Conservation (phyloP, 2,113 vertebrate genomes). For the Corythornis cristatus region DNA sequence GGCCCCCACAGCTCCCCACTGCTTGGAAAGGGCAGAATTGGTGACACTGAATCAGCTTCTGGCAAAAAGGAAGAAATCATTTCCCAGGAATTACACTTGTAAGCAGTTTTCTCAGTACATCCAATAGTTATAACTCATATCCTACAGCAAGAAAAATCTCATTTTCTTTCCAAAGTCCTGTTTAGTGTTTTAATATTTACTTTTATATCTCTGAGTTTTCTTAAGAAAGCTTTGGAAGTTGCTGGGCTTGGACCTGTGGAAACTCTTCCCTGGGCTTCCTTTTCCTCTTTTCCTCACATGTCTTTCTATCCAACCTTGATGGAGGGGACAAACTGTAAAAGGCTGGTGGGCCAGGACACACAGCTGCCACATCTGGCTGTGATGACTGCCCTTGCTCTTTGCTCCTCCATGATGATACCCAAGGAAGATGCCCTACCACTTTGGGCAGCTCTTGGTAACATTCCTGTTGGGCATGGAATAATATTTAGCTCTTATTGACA, state of each 20-base stretch:
- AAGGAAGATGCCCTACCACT: neutral
- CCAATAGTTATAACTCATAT: neutral
- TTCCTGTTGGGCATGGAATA: neutral
- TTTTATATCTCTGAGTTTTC: neutral
- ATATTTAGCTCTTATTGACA: neutral
- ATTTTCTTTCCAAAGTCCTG: neutral
- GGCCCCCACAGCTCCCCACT: neutral
- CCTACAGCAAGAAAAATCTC: neutral
- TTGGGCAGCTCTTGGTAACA: neutral
- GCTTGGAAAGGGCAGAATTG: rapidly evolving
- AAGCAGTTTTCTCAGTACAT: neutral
- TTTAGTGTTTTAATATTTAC: neutral
- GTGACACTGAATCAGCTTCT: neutral
- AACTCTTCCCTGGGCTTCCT: neutral
- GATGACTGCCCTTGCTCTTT: neutral
- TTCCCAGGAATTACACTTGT: neutral
- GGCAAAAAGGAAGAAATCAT: neutral
- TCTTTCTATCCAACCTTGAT: neutral
- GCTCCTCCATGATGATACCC: neutral
- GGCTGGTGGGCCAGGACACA: neutral
- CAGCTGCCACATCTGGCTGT: neutral
- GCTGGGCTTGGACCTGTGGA: neutral
- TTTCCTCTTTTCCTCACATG: neutral
- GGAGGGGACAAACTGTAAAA: neutral
- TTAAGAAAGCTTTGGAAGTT: neutral